Percentiles rank a stretch among this genome's conserved stretches.
Conservation (phyloP, 2,888 invertebrate genomes). For the Agriopis aurantiaria region DNA sequence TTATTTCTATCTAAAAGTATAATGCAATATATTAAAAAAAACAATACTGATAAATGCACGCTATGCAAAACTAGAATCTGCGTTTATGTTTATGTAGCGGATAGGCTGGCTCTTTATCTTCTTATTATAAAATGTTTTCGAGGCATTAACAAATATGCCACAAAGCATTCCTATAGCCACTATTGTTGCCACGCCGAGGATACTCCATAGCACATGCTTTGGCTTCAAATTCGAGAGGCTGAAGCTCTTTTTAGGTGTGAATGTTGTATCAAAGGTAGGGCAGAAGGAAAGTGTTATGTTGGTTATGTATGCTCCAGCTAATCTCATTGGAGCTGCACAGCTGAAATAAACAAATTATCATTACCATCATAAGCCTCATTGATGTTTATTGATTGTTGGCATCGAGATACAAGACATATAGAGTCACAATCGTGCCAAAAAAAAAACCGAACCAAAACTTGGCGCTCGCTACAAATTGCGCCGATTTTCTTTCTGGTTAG, state of each 20-base stretch:
- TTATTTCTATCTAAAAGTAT: conserved; percentile 50
- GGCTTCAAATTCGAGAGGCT: conserved; percentile 69
- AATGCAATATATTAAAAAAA: conserved; percentile 42
- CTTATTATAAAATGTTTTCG: conserved; percentile 70
- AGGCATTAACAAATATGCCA: conserved; percentile 72
- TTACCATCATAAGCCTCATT: no score
- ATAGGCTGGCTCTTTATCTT: conserved; percentile 72
- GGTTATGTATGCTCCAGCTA: conserved; percentile 74
- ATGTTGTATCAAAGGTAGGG: conserved; percentile 73
- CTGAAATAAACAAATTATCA: conserved; percentile 57
- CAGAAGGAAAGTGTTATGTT: conserved; percentile 75
- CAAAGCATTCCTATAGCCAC: conserved; percentile 73
- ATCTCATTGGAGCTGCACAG: conserved; percentile 78
- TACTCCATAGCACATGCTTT: conserved; percentile 79
- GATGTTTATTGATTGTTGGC: no score
- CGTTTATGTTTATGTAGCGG: conserved; percentile 72
- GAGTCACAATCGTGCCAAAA: no score
- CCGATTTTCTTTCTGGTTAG: no score
- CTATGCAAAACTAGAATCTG: conserved; percentile 73
- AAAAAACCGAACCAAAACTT: no score
- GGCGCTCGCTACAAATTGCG: no score
- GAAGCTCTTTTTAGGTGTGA: conserved; percentile 62
- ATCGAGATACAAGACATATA: no score
- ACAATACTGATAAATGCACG: conserved; percentile 33
- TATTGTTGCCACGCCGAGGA: conserved; percentile 74